Base-by-base conservation (phyloP, 2,888 invertebrate species). In the Ptychoptera contaminata region DNA sequence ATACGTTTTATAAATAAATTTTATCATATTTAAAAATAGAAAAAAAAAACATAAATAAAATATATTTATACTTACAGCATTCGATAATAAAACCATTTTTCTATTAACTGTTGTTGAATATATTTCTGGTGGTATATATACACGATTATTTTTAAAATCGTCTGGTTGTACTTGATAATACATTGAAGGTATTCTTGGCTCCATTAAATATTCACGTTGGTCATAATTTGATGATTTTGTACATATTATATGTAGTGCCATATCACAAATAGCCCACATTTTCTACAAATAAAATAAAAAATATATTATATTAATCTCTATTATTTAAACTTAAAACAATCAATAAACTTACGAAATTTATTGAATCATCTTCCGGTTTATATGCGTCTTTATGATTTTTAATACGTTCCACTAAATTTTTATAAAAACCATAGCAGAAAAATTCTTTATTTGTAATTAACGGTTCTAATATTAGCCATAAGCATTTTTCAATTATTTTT, bases 241-340 rank as follows among this genome's bases (percentile, higher is more conserved):
- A 68, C 86, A 77, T 53, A 97, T 79, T 56, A 97, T 74, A 41
- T 88, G 85, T 71, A 92, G 80, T 12, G 93, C 87, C 51, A 97
- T 71, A 72, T 97, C 97, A 71, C 94, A 94, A 44, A 91, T 79
- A 29, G 94, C 87, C 85, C 94, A 97, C 61, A 97, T 68, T 84
- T 92, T 94, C 91, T 94, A 65, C 1, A 65, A 43, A 42, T 46
- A 48, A 44, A 50, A 37, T 32, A 38, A 32, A 43, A 40, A 35
- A 30, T 7, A 32, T 32, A n/a, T n/a, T n/a, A n/a, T n/a, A n/a
- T n/a, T n/a, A n/a, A n/a, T n/a, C n/a, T n/a, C n/a, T n/a, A n/a
- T 32, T 7, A 11, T 43, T 23, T 37, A 38, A 15, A 47, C 41
- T 37, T 46, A 38, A 40, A 14, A 43, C 15, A 16, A 48, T 16